phyloP scores from a whole-genome alignment of 2,113 vertebrate species.

The Brachionichthys hirsutus region DNA sequence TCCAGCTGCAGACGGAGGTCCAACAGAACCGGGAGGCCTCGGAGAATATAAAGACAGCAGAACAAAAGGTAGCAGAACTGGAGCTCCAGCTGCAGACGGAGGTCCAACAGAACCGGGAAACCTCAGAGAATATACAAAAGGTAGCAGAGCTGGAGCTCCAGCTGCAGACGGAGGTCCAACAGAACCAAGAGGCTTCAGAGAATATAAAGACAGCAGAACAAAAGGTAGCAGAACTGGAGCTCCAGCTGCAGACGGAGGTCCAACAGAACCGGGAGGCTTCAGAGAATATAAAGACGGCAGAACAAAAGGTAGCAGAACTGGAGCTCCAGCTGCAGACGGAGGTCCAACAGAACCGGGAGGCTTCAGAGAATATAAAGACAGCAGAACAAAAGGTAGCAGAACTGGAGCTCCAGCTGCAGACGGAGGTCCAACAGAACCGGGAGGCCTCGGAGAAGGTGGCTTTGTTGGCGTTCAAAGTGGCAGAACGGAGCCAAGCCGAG shows the following conservation, averaged over 20 bases:
- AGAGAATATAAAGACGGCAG: neutral
- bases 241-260: conserved; percentile 51
- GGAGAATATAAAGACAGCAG: too few species aligned
- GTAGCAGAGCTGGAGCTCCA: conserved; percentile 54
- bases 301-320: conserved; percentile 28
- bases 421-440: conserved; percentile 6
- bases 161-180: too few species aligned
- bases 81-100: too few species aligned
- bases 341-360: conserved; percentile 41
- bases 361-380: conserved; percentile 21
- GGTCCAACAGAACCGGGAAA: too few species aligned
- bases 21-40: too few species aligned
- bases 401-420: conserved; percentile 35
- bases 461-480: conserved; percentile 26
- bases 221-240: conserved; percentile 49
- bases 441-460: conserved; percentile 26
- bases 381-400: conserved; percentile 35
- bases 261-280: conserved; percentile 43
- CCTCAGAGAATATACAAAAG: too few species aligned
- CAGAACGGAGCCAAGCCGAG: conserved; percentile 1
- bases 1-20: too few species aligned
- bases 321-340: conserved; percentile 48
- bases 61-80: too few species aligned
- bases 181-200: conserved; percentile 46
- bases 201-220: conserved; percentile 1